Evolutionary conservation across 2,113 vertebrate species (phyloP).

Genomic region (Sula dactylatra): DNA sequence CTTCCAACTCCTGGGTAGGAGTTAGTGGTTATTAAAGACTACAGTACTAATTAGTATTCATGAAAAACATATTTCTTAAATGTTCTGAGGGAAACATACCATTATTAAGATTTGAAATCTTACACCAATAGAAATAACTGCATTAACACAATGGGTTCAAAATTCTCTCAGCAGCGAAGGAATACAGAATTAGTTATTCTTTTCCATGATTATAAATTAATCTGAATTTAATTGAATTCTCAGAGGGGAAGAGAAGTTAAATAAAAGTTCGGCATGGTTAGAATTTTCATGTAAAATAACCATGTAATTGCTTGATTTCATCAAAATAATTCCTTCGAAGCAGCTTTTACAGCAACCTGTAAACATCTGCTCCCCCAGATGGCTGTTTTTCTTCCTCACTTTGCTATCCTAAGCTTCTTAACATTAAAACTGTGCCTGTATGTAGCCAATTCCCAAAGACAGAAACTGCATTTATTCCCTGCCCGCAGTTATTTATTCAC

Average conservation of each 20-base stretch:
- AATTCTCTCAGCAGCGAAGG: neutral
- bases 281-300: conserved; percentile 43
- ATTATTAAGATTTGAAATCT: neutral
- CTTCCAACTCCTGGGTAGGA: neutral
- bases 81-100: neutral
- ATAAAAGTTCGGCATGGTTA: neutral
- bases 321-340: conserved; percentile 50
- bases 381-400: conserved; percentile 1
- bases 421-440: neutral
- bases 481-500: neutral
- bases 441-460: neutral
- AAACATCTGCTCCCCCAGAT: conserved; percentile 64
- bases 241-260: neutral
- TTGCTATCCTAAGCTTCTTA: conserved; percentile 35
- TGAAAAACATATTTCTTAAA: neutral
- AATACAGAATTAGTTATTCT: neutral
- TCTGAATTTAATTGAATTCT: neutral
- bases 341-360: conserved; percentile 28
- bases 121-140: neutral
- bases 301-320: conserved; percentile 36
- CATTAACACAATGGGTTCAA: neutral
- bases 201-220: neutral
- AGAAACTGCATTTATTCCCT: neutral
- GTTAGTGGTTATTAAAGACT: neutral
- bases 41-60: neutral